Base-by-base conservation (phyloP, 1,140 invertebrate genomes). In the Saccostrea cuccullata region DNA sequence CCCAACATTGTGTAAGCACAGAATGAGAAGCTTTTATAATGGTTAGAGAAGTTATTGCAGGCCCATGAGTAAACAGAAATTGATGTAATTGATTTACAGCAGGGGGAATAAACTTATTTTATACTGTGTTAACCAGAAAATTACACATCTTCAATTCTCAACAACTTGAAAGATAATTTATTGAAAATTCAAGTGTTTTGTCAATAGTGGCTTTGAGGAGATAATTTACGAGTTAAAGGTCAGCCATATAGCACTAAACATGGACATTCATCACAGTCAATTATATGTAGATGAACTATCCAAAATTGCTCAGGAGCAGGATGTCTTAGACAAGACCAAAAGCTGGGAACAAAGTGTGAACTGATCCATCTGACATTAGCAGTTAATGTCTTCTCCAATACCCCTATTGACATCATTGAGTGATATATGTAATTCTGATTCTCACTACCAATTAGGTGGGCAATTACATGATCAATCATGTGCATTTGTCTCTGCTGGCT, bases 81-180 rank as follows among this genome's bases (percentile, higher is more conserved):
- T 36, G 70, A 77, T 36, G 70, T 36, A 77, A 77, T 36, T 36
- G 70, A 77, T 77, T 77, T 77, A 77, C 30, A 77, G 70, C 15
- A 36, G 58, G 23, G 8, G 26, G 70, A 30, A 23, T 77, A 77
- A 77, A 77, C 70, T 30, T 23, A 77, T 77, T 77, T 26, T 77
- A 36, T 77, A 13, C 9, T 77, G 70, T 30, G 70, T 77, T 77
- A 15, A 77, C 26, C 70, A 30, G 70, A 77, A 77, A 77, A 77
- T 77, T 77, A 77, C 70, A 77, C 70, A 77, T 77, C 70, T 77
- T 77, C 70, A 77, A 77, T 77, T 77, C 26, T 77, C 70, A 77
- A 77, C 70, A 77, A 36, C 70, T 77, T 30, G 70, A 77, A 36
- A 77, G 70, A 77, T 77, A 77, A 77, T 77, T 77, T 77, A 77